Evolutionary conservation across 2,888 invertebrate genomes (phyloP).

Genomic region (Dicranocentrus wangi): DNA sequence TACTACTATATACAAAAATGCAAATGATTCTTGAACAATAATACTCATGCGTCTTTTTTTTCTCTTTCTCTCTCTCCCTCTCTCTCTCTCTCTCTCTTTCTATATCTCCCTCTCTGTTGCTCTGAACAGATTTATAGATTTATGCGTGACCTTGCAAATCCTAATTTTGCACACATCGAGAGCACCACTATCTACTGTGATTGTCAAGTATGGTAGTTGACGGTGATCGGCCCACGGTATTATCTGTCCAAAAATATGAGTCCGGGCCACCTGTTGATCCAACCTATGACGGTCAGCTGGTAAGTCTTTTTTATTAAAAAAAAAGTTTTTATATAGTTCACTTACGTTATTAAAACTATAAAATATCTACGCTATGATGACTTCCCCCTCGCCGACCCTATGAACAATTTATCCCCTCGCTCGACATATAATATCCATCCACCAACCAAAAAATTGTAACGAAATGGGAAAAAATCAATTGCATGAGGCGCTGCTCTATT

Average conservation of each 20-base stretch:
- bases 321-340: background rate
- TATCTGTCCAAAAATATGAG: slow-evolving; percentile 73
- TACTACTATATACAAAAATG: no score
- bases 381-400: no score
- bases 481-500: background rate
- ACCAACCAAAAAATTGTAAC: no score
- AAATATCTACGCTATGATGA: no score
- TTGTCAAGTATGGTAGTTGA: slow-evolving; percentile 73
- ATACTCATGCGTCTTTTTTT: background rate
- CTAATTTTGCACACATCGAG: slow-evolving; percentile 68
- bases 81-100: no score
- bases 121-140: slow-evolving; percentile 51
- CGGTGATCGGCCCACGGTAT: slow-evolving; percentile 72
- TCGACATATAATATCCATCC: no score
- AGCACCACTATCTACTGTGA: slow-evolving; percentile 35
- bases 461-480: no score
- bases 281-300: slow-evolving; percentile 72
- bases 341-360: background rate
- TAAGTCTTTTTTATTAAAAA: slow-evolving; percentile 58
- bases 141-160: slow-evolving; percentile 70
- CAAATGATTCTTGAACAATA: slow-evolving; percentile 13
- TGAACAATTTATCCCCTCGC: no score
- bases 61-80: slow-evolving; percentile 23
- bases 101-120: background rate
- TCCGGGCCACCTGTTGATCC: slow-evolving; percentile 73